Evolutionary conservation across 2,888 invertebrate species (phyloP), one percentile per base, ranked within the genome.

Genomic region (Oithona nana): DNA sequence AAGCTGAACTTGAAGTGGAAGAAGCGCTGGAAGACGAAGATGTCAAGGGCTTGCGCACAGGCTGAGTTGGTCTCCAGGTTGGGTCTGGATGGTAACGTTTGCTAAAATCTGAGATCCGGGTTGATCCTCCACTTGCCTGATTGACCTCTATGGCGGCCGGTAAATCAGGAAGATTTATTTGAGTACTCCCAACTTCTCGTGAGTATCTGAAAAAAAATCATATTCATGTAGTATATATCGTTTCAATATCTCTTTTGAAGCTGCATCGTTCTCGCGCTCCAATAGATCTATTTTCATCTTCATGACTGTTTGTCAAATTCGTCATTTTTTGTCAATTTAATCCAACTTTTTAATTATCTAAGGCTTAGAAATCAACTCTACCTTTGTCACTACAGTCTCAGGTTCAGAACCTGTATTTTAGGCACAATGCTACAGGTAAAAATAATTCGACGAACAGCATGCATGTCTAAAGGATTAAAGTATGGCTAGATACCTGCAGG

Each of bases 401-500:
- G 8, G n/a, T 11, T 8, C 24, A 20, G 6, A 52, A 20, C 11
- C 11, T 52, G 8, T 52, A 13, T n/a, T 20, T 20, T 6, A 6
- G 8, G n/a, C 6, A 11, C 16, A 26, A n/a, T 28, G 4, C 39
- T 24, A 57, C 28, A 39, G 39, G 39, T 28, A 29, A n/a, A n/a
- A n/a, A 48, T 48, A 48, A 22, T 54, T 49, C 22, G 24, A 54
- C n/a, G 26, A 54, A 4, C 26, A 2, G 26, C 24, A 54, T 1
- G 22, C 24, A 11, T 24, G n/a, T n/a, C n/a, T n/a, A n/a, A n/a
- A n/a, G n/a, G n/a, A n/a, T n/a, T n/a, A n/a, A n/a, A n/a, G n/a
- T n/a, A n/a, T n/a, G n/a, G n/a, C n/a, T n/a, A n/a, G n/a, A 75
- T 89, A 88, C 64, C 88, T 66, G 62, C 66, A 67, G 31, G 28